Conservation (phyloP, 2,797 vertebrate genomes). For the Hydrolagus colliei region DNA sequence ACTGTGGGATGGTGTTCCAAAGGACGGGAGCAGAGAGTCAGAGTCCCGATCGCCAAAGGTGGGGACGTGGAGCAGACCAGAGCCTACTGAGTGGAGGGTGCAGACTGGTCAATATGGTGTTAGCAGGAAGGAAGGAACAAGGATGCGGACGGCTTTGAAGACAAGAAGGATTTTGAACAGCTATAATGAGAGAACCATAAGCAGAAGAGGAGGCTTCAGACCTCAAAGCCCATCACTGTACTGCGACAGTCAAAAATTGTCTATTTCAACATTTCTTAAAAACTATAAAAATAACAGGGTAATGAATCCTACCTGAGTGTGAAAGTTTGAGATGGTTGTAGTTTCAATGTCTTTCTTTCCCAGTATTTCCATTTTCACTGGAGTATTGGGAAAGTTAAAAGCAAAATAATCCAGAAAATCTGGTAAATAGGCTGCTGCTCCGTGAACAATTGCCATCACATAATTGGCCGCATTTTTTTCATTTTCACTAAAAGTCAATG, state of each 20-base stretch:
- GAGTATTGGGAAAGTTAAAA: slow-evolving; percentile 95
- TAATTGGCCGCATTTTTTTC: slow-evolving; percentile 79
- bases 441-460: slow-evolving; percentile 86
- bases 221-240: slow-evolving; percentile 20
- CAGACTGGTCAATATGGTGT: too few relatives aligned
- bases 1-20: too few relatives aligned
- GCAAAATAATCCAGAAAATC: slow-evolving; percentile 98
- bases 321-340: slow-evolving; percentile 93
- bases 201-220: slow-evolving; percentile 5
- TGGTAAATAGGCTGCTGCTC: slow-evolving; percentile 85
- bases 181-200: too few relatives aligned
- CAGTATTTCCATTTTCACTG: slow-evolving; percentile 96
- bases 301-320: slow-evolving; percentile 79
- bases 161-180: too few relatives aligned
- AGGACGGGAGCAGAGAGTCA: too few relatives aligned
- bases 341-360: slow-evolving; percentile 99
- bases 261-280: slow-evolving; percentile 7
- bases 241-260: too few relatives aligned
- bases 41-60: too few relatives aligned
- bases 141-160: too few relatives aligned
- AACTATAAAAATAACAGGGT: slow-evolving; percentile 18
- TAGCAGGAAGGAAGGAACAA: too few relatives aligned
- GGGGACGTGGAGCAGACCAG: too few relatives aligned
- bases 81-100: too few relatives aligned
- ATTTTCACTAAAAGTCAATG: slow-evolving; percentile 81